Conservation (phyloP, 2,797 vertebrate genomes). For the Todus mexicanus region DNA sequence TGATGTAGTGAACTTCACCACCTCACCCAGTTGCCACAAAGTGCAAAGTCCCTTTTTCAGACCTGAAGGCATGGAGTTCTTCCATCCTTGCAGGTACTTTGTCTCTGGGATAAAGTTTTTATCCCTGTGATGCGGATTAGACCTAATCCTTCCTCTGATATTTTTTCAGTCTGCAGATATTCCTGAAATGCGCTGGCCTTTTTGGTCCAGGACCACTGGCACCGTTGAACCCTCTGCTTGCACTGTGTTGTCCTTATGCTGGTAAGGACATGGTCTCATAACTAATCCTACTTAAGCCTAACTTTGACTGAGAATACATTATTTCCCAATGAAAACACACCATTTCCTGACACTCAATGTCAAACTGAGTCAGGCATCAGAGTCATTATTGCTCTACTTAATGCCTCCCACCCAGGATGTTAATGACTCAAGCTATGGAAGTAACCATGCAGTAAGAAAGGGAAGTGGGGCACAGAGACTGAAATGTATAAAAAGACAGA, state of each 20-base stretch:
- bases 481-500: not conserved
- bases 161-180: not conserved
- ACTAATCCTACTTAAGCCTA: not conserved
- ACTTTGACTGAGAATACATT: not conserved
- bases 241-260: not conserved
- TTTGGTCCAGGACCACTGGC: not conserved
- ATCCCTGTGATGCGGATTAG: not conserved
- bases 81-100: not conserved
- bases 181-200: not conserved
- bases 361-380: conserved; percentile 42
- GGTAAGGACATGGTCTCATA: accelerated
- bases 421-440: conserved; percentile 7
- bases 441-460: not conserved
- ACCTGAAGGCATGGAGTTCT: not conserved
- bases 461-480: not conserved
- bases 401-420: conserved; percentile 41
- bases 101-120: not conserved
- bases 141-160: not conserved
- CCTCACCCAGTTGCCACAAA: not conserved
- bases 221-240: not conserved
- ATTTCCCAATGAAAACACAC: not conserved
- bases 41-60: not conserved
- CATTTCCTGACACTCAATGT: not conserved
- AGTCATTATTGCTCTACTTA: conserved; percentile 28
- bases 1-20: not conserved